A percentile compares a stretch with the other conserved stretches of the same genome.
phyloP scores from a whole-genome alignment of 2,113 vertebrate genomes.

The Genyomyrus donnyi region DNA sequence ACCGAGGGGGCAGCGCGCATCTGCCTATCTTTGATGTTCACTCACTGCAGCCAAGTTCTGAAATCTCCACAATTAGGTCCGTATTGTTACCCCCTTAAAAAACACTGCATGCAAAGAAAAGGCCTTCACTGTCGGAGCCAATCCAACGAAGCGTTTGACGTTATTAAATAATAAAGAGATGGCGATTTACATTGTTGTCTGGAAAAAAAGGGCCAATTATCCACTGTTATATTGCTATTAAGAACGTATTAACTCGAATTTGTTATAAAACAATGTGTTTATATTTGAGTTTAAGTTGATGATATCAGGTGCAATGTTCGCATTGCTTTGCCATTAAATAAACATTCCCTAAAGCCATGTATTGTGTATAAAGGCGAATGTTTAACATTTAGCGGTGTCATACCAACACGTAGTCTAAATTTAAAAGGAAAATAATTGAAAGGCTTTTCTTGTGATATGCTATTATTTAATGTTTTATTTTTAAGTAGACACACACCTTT shows the following conservation, averaged over 20 bases:
- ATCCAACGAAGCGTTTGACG: slow-evolving; percentile 86
- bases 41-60: slow-evolving; percentile 74
- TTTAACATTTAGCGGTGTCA: neutral
- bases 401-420: neutral
- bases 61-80: slow-evolving; percentile 77
- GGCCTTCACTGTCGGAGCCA: slow-evolving; percentile 74
- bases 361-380: neutral
- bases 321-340: slow-evolving; percentile 6
- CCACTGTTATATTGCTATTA: slow-evolving; percentile 83
- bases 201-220: slow-evolving; percentile 81
- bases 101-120: slow-evolving; percentile 71
- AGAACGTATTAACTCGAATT: slow-evolving; percentile 90
- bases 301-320: slow-evolving; percentile 50
- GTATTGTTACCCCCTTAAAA: slow-evolving; percentile 69
- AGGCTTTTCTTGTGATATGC: neutral
- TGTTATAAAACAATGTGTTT: slow-evolving; percentile 79
- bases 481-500: neutral
- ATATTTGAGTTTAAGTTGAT: slow-evolving; percentile 61
- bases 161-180: slow-evolving; percentile 98
- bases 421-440: neutral
- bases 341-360: neutral
- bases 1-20: slow-evolving; percentile 51
- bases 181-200: slow-evolving; percentile 84
- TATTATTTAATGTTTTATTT: neutral
- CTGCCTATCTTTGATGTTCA: slow-evolving; percentile 69